Evolutionary conservation across 2,888 invertebrate genomes (phyloP), one percentile per base, ranked within the genome.

Genomic region (Phortica okadai): DNA sequence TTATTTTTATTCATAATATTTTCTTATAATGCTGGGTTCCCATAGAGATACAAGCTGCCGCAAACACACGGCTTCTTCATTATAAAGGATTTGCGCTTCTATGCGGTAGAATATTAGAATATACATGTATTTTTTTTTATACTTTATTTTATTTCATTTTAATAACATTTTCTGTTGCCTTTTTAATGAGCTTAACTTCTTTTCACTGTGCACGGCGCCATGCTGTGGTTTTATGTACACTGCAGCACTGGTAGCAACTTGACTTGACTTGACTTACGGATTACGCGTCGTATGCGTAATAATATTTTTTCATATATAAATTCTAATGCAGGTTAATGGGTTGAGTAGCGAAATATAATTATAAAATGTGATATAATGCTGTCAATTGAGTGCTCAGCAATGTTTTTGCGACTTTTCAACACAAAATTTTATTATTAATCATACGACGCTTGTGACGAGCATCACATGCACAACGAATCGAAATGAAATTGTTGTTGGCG

Each of bases 161-260:
- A 72, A 72, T 72, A 72, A 54, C 56, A 72, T 72, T 72, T 25
- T 33, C 7, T 45, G 56, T 54, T 72, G 54, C 21, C 70, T 54
- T 72, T 72, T 72, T 72, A 72, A 72, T 72, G 54, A 72, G 70
- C 70, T 72, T 72, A 72, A 72, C 70, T 54, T 72, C 70, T 72
- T 72, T 72, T 33, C 33, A 33, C 33, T 33, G 33, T 33, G 33
- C 33, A 33, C 33, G 33, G 33, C 4, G 33, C 33, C 33, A 33
- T 33, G 33, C 33, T 33, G 33, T 33, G 33, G 33, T 33, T 33
- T 33, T 5, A 33, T 33, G 33, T 33, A 33, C 1, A 33, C 33
- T 33, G 33, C 33, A 33, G 33, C 33, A 33, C 33, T 2, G 33
- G 56, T 56, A 5, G 14, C 44, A 54, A 72, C 70, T 72, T 69